These are phyloP conservation scores for Ridgeia piscesae DNA, from an alignment of 1,140 invertebrate genomes.

Conservation along the genomic window DNA sequence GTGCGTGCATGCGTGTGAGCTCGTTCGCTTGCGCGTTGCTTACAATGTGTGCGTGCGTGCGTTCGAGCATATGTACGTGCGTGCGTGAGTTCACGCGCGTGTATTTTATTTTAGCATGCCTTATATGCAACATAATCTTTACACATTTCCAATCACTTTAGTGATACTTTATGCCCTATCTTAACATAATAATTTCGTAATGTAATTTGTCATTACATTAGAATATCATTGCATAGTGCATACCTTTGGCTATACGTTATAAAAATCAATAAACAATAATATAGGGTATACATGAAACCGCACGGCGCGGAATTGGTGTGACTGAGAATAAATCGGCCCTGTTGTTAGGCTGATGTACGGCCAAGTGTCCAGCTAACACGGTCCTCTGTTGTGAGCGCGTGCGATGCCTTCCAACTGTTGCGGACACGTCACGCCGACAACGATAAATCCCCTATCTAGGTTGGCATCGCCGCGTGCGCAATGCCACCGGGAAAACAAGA, in stretches of 20 bases:
- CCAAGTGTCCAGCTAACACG: not conserved
- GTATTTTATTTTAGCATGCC: not conserved
- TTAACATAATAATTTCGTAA: no score
- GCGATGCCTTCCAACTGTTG: not conserved
- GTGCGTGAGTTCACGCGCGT: no score
- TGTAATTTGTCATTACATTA: no score
- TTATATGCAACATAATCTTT: no score
- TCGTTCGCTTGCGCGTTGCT: no score
- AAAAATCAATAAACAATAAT: no score
- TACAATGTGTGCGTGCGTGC: constrained; percentile 16
- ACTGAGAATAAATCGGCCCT: not conserved
- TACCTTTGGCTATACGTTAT: no score
- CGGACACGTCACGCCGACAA: not conserved
- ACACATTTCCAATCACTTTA: no score
- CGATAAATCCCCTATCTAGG: not conserved
- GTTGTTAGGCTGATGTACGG: not conserved
- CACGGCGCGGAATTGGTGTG: not conserved
- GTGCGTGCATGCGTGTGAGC: constrained; percentile 15
- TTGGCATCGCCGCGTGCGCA: not conserved
- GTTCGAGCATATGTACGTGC: not conserved
- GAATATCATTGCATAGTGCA: no score
- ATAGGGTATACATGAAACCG: no score
- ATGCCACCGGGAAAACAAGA: not conserved
- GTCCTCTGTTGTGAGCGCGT: not conserved
- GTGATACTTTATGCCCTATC: no score